Base-by-base conservation (phyloP, 2,888 invertebrate species). In the Aromia moschata region DNA sequence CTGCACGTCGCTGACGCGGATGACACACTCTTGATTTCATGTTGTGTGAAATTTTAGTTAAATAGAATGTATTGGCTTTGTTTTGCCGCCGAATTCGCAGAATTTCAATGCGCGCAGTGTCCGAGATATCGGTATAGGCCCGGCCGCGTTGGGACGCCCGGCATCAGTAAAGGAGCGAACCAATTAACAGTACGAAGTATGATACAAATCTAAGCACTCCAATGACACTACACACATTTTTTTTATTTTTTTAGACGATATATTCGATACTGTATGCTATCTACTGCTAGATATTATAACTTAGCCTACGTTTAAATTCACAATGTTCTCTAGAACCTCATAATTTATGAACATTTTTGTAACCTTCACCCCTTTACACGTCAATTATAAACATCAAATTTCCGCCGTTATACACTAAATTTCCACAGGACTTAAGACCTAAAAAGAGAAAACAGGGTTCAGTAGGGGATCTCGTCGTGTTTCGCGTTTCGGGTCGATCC, bases 211-310 rank as follows among this genome's bases (percentile, higher is more conserved):
- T 78, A 77, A 78, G 77, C 77, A 76, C 76, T 78, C 77, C 77
- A 78, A 75, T 74, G 75, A 79, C 76, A 79, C 80, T 80, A 80
- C 79, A 78, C 77, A 77, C 79, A 78, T 74, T 74, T n/a, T n/a
- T n/a, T n/a, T n/a, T n/a, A n/a, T n/a, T n/a, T n/a, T n/a, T 74
- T 74, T 77, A 74, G 72, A 77, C 72, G 75, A 77, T 77, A 79
- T 79, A 79, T 76, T 79, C 77, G 77, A 78, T 76, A 77, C 77
- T 78, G 77, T 67, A 75, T 74, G 68, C 77, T 77, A 79, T 79
- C 79, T 79, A 80, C 78, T 75, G 72, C 76, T 78, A 78, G 76
- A 78, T 78, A 79, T 77, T 71, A 74, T 73, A 68, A 76, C 77
- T 77, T 79, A 79, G 64, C 71, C 75, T 78, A 77, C 53, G 45